These are phyloP conservation scores for Poecilia velifera DNA, from an alignment of 2,797 vertebrate genomes.

Conservation along the genomic window DNA sequence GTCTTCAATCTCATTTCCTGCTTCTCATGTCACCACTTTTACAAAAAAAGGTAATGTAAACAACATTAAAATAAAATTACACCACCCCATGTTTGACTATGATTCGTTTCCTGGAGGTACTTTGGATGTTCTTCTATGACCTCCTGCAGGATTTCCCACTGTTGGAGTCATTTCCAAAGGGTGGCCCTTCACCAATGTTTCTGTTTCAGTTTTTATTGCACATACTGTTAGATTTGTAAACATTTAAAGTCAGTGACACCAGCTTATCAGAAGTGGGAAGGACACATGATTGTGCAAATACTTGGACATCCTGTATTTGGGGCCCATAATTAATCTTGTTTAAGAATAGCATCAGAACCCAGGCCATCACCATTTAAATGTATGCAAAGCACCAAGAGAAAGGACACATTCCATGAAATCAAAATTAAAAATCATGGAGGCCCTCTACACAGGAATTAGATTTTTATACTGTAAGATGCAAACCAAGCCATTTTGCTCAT, in stretches of 20 bases:
- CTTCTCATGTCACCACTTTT: not conserved
- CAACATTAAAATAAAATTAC: not conserved
- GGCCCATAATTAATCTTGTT: not conserved
- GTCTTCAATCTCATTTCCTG: not conserved
- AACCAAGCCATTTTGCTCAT: not conserved
- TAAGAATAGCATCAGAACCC: not conserved
- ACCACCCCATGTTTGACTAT: not conserved
- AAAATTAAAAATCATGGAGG: not conserved
- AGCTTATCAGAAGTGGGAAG: conserved; percentile 40
- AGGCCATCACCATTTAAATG: not conserved
- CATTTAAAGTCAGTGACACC: conserved; percentile 43
- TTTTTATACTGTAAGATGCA: not conserved
- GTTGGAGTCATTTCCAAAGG: not conserved
- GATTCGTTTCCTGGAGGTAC: not conserved
- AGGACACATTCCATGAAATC: not conserved
- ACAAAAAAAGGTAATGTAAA: not conserved
- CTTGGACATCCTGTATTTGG: conserved; percentile 4
- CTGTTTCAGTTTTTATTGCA: not conserved
- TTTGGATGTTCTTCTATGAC: not conserved
- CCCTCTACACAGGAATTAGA: not conserved
- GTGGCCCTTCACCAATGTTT: not conserved
- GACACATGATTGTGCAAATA: conserved; percentile 22
- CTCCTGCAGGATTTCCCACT: not conserved
- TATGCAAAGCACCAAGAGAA: not conserved
- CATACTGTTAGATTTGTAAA: conserved; percentile 33